Evolutionary conservation across 2,888 invertebrate genomes (phyloP).

Genomic region (Dusona sp.): DNA sequence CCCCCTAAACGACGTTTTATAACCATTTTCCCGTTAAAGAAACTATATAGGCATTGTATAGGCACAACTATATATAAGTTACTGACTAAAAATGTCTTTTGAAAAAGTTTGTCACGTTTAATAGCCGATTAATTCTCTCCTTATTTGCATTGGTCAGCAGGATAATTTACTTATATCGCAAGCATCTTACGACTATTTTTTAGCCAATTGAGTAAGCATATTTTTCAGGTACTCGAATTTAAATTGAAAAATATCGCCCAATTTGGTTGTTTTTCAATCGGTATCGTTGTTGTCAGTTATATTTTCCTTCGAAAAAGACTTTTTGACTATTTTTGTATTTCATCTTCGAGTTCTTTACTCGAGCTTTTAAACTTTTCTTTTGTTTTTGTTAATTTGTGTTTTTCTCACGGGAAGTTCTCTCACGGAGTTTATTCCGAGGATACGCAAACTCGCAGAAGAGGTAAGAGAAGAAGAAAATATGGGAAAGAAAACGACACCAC

Average conservation of each 20-base stretch:
- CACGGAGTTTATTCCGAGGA: constrained; percentile 48
- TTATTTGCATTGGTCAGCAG: not conserved
- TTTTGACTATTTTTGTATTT: constrained; percentile 35
- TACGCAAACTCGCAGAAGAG: constrained; percentile 23
- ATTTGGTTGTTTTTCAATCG: not conserved
- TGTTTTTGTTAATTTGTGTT: constrained; percentile 5
- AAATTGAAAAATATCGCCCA: not conserved
- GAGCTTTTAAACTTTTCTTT: constrained; percentile 20
- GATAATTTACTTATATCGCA: not conserved
- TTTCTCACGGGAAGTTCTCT: constrained; percentile 16
- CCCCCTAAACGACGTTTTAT: constrained; percentile 20
- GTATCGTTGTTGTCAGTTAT: not conserved
- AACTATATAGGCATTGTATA: too few relatives aligned
- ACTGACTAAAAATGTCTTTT: not conserved
- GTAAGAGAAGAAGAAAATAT: not conserved
- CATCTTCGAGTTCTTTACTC: constrained; percentile 45
- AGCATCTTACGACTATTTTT: not conserved
- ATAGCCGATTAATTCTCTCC: not conserved
- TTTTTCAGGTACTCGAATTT: not conserved
- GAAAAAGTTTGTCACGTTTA: not conserved
- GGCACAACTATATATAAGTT: constrained; percentile 5
- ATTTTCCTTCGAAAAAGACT: constrained; percentile 21
- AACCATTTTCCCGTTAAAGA: constrained; percentile 14
- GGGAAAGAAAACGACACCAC: constrained; percentile 60
- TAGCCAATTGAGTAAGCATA: not conserved